Evolutionary conservation across 2,888 invertebrate genomes (phyloP).

Genomic region (Eupithecia vulgata): DNA sequence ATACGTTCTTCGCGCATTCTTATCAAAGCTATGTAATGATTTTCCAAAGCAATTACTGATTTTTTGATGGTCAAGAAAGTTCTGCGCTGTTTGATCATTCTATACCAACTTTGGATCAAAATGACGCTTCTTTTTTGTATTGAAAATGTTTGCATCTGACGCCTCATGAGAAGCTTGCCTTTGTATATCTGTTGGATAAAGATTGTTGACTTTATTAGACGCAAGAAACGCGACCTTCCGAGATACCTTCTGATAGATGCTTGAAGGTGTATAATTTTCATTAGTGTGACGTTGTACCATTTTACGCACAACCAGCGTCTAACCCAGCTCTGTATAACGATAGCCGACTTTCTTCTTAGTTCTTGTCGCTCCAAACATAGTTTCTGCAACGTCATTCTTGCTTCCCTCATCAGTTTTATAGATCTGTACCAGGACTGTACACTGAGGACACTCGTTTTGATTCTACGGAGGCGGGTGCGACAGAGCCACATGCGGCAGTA

Average conservation of each 20-base stretch:
- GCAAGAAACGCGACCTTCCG: constrained; percentile 55
- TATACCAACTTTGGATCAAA: constrained; percentile 74
- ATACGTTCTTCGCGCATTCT: constrained; percentile 64
- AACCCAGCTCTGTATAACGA: constrained; percentile 62
- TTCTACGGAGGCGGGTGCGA: constrained; percentile 56
- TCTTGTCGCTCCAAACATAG: constrained; percentile 58
- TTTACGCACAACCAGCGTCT: constrained; percentile 67
- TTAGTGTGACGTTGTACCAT: constrained; percentile 52
- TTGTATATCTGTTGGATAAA: constrained; percentile 71
- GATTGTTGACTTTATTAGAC: constrained; percentile 56
- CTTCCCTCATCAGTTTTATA: constrained; percentile 58
- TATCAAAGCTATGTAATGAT: constrained; percentile 59
- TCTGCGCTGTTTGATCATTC: constrained; percentile 59
- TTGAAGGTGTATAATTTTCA: constrained; percentile 61
- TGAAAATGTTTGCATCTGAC: constrained; percentile 56
- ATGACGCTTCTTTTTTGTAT: constrained; percentile 57
- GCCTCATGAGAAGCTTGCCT: constrained; percentile 67
- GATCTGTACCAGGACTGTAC: constrained; percentile 82
- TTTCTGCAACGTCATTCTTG: constrained; percentile 54
- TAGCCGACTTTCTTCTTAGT: constrained; percentile 57
- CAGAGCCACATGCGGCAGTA: constrained; percentile 72
- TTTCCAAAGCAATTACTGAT: constrained; percentile 58
- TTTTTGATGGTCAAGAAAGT: constrained; percentile 55
- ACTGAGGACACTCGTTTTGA: constrained; percentile 69
- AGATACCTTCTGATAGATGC: constrained; percentile 62